Conservation (phyloP, 2,113 vertebrate genomes). For the Acrocephalus arundinaceus region DNA sequence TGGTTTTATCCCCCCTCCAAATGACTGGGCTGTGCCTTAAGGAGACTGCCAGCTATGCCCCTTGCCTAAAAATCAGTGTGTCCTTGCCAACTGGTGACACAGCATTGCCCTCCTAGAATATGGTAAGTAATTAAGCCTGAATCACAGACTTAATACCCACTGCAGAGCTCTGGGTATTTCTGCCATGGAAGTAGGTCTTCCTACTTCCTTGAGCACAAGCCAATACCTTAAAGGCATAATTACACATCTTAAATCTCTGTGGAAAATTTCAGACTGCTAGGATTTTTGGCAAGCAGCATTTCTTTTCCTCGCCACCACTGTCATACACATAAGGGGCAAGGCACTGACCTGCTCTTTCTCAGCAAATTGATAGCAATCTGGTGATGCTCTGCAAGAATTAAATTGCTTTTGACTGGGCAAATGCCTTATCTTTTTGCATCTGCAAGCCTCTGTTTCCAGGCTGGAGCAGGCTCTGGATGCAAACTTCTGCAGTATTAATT, state of each 20-base stretch:
- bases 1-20: conserved; percentile 16
- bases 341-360: neutral
- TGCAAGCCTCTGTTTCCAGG: neutral
- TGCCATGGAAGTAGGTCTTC: neutral
- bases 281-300: neutral
- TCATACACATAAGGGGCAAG: neutral
- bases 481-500: neutral
- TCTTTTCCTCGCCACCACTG: neutral
- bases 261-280: neutral
- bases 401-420: neutral
- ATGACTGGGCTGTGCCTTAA: neutral
- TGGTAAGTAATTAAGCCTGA: neutral
- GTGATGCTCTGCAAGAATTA: neutral
- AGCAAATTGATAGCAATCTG: neutral
- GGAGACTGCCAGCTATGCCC: neutral
- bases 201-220: neutral
- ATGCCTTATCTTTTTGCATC: neutral
- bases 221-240: neutral
- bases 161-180: neutral
- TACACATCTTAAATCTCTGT: neutral
- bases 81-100: neutral
- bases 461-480: neutral
- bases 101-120: neutral
- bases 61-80: neutral
- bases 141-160: neutral